Conservation (phyloP, 2,113 vertebrate genomes). For the Salvelinus sp. region DNA sequence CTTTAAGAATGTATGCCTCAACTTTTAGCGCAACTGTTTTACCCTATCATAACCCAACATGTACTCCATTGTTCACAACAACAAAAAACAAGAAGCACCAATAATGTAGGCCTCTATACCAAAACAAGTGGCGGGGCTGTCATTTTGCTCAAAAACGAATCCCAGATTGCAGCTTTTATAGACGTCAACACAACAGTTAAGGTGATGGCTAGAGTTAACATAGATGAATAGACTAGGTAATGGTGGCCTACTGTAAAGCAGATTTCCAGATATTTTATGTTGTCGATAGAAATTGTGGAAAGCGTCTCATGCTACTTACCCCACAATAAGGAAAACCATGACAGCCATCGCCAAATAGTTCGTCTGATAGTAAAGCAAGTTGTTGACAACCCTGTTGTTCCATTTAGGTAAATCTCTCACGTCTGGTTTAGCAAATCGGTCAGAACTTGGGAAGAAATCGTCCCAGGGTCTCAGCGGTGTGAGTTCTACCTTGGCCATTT, state of each 20-base stretch:
- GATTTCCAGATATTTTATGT: neutral
- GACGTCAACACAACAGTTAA: too few species aligned
- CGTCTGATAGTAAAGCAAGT: conserved; percentile 93
- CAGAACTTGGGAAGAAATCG: conserved; percentile 85
- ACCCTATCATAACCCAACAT: too few species aligned
- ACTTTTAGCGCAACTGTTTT: too few species aligned
- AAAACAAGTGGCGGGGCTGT: too few species aligned
- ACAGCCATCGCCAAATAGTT: conserved; percentile 85
- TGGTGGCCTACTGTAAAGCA: conserved; percentile 49
- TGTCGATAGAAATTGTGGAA: neutral
- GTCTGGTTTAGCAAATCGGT: conserved; percentile 86
- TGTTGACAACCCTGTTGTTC: conserved; percentile 92
- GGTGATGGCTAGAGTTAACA: too few species aligned
- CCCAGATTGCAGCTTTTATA: too few species aligned
- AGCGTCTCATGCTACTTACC: conserved; percentile 74
- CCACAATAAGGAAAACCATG: conserved; percentile 81
- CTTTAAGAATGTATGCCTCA: too few species aligned
- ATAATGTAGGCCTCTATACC: too few species aligned
- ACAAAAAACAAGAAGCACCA: too few species aligned
- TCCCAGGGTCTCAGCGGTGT: conserved; percentile 84
- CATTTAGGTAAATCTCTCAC: conserved; percentile 83
- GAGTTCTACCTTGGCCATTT: conserved; percentile 79
- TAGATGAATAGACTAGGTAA: conserved; percentile 3
- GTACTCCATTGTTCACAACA: too few species aligned
- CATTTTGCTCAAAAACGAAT: too few species aligned